Evolutionary conservation across 2,797 vertebrate genomes (phyloP).

Genomic region (Menidia menidia): DNA sequence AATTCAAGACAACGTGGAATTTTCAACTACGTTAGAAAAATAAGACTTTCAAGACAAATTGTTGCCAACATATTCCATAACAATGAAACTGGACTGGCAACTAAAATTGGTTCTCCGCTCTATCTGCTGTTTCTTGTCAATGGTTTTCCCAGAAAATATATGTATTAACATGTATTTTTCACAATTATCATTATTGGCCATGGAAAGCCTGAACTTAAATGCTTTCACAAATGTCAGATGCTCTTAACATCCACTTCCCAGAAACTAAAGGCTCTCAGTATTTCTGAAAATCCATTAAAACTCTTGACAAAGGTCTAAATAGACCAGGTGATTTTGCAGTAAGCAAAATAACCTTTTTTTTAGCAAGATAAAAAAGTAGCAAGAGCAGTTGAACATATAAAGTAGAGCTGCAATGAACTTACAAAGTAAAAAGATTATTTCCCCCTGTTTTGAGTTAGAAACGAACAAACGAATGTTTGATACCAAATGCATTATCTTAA

Average conservation of each 20-base stretch:
- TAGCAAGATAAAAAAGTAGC: no score
- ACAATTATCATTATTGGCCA: constrained; percentile 20
- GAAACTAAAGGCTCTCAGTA: constrained; percentile 25
- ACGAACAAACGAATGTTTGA: background rate
- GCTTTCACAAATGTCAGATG: constrained; percentile 29
- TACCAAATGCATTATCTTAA: no score
- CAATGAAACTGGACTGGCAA: no score
- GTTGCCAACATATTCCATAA: background rate
- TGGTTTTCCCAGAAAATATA: background rate
- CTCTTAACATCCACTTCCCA: constrained; percentile 43
- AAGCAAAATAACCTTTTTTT: background rate
- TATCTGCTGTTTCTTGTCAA: background rate
- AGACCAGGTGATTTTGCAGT: constrained; percentile 9
- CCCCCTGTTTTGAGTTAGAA: background rate
- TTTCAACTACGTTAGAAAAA: background rate
- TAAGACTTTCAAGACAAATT: background rate
- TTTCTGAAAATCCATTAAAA: constrained; percentile 63
- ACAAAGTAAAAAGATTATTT: no score
- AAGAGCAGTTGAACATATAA: no score
- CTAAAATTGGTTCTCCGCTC: background rate
- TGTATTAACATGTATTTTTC: no score
- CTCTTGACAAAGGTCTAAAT: constrained; percentile 21
- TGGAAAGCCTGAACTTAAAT: constrained; percentile 26
- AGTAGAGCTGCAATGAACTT: no score
- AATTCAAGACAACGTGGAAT: background rate